phyloP scores from a whole-genome alignment of 2,888 invertebrate genomes.

The Parnassius mnemosyne region DNA sequence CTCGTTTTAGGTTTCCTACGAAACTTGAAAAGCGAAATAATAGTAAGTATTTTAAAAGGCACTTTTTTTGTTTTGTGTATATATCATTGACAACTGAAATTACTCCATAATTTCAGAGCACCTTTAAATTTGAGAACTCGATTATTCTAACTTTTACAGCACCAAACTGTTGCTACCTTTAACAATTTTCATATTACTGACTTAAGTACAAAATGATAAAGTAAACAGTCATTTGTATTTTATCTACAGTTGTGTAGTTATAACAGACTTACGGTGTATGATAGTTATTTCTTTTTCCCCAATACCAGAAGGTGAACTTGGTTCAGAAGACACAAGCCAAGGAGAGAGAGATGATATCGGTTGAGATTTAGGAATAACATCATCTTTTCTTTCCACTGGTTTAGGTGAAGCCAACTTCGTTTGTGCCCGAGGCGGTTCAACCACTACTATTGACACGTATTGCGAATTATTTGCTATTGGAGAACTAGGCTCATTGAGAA shows the following conservation, averaged over 20 bases:
- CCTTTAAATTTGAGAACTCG: conserved; percentile 27
- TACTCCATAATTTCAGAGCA: conserved; percentile 42
- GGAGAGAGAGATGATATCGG: conserved; percentile 87
- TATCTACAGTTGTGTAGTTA: conserved; percentile 87
- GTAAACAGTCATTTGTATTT: neutral
- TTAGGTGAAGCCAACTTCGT: conserved; percentile 65
- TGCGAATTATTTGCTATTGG: conserved; percentile 67
- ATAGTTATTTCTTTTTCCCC: conserved; percentile 84
- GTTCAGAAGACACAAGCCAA: conserved; percentile 90
- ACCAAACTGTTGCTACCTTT: conserved; percentile 17
- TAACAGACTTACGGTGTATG: conserved; percentile 91
- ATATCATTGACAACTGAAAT: conserved; percentile 39
- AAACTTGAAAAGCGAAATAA: conserved; percentile 66
- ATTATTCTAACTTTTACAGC: conserved; percentile 12
- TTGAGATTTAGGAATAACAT: conserved; percentile 77
- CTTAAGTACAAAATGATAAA: conserved; percentile 18
- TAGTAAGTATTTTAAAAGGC: conserved; percentile 32
- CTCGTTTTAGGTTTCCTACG: conserved; percentile 65
- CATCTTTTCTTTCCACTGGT: conserved; percentile 73
- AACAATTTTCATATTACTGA: conserved; percentile 8
- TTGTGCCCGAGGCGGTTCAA: conserved; percentile 66
- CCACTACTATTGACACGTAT: conserved; percentile 75
- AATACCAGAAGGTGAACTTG: conserved; percentile 82
- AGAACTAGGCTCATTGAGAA: conserved; percentile 75
- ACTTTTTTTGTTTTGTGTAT: conserved; percentile 27